Conservation (phyloP, 1,140 invertebrate species). For the Drosophila sucinea region DNA sequence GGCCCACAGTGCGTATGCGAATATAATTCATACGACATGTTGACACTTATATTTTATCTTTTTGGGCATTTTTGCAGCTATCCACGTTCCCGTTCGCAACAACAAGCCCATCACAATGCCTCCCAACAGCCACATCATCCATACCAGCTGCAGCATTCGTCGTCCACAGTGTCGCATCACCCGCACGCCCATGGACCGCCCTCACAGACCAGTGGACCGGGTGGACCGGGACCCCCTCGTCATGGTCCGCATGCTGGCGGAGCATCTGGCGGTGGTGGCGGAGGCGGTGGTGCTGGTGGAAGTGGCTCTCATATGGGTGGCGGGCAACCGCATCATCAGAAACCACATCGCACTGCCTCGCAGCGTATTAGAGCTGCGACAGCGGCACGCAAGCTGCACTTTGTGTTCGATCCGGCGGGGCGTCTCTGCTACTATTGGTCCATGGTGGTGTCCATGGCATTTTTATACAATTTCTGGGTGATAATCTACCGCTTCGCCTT, state of each 20-base stretch:
- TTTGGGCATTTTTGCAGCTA: conserved; percentile 38
- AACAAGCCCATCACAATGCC: conserved; percentile 65
- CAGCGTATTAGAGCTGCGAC: conserved; percentile 75
- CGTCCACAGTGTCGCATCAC: conserved; percentile 74
- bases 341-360: conserved; percentile 79
- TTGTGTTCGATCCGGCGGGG: conserved; percentile 96
- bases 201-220: conserved; percentile 43
- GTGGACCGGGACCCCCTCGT: conserved; percentile 53
- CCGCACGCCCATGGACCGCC: conserved; percentile 64
- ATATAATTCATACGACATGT: neutral
- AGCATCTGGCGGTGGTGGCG: conserved; percentile 34
- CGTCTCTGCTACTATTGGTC: conserved; percentile 98
- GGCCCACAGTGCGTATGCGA: neutral
- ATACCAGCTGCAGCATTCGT: conserved; percentile 74
- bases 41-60: neutral
- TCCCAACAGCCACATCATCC: conserved; percentile 58
- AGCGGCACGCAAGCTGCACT: conserved; percentile 89
- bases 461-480: conserved; percentile 99
- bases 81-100: conserved; percentile 74
- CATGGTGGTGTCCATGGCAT: conserved; percentile 98
- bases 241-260: conserved; percentile 49
- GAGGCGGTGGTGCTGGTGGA: conserved; percentile 39
- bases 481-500: conserved; percentile 99
- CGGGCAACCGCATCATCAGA: conserved; percentile 59
- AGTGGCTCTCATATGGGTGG: conserved; percentile 25